Evolutionary conservation across 2,113 vertebrate genomes (phyloP).

Genomic region (Psammodynastes pulverulentus): DNA sequence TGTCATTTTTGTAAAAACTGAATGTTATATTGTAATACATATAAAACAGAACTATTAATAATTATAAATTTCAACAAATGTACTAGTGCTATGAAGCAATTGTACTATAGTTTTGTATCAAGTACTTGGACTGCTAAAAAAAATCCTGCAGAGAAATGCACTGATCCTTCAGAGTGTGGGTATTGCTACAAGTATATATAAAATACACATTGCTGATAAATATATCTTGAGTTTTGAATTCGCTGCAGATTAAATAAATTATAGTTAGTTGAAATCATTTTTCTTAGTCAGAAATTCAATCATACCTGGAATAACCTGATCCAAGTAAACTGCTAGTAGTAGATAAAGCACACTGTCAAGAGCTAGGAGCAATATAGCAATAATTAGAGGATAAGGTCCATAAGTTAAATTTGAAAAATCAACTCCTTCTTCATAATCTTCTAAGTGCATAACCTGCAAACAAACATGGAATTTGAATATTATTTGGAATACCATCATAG

Average conservation of each 20-base stretch:
- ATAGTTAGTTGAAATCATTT: background rate
- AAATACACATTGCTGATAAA: background rate
- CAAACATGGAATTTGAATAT: background rate
- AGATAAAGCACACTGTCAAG: conserved; percentile 90
- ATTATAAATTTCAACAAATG: background rate
- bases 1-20: background rate
- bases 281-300: background rate
- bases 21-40: background rate
- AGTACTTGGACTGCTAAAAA: background rate
- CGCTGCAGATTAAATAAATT: background rate
- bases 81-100: background rate
- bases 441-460: conserved; percentile 90
- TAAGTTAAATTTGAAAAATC: conserved; percentile 79
- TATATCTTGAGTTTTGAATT: background rate
- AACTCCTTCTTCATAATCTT: conserved; percentile 87
- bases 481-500: background rate
- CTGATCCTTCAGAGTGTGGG: background rate
- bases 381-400: conserved; percentile 87
- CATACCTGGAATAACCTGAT: conserved; percentile 95
- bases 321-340: conserved; percentile 89
- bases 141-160: background rate
- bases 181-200: background rate
- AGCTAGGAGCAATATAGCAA: conserved; percentile 79
- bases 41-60: background rate
- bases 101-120: background rate